Conservation (phyloP, 2,113 vertebrate genomes). For the Rostratula benghalensis region DNA sequence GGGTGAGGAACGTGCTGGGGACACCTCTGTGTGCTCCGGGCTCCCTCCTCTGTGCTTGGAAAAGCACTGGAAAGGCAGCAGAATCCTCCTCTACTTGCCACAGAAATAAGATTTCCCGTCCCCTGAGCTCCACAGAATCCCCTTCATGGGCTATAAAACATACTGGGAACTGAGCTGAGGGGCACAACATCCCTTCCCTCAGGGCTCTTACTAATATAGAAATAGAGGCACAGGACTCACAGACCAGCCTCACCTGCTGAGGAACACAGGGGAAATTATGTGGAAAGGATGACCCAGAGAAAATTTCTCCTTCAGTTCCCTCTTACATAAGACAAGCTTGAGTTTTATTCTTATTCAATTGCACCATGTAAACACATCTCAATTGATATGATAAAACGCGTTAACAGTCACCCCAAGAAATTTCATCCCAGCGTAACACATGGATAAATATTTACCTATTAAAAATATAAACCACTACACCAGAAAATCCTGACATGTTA, state of each 20-base stretch:
- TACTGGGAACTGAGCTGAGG: neutral
- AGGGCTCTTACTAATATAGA: neutral
- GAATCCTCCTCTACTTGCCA: neutral
- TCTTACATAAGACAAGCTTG: neutral
- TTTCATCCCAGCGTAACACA: neutral
- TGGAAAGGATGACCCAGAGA: neutral
- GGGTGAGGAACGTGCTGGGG: accelerated
- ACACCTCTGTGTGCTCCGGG: accelerated
- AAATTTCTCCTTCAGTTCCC: neutral
- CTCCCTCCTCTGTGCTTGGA: neutral
- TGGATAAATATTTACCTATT: slow-evolving; percentile 3
- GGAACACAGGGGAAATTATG: neutral
- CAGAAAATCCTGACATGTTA: neutral
- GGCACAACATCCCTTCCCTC: neutral
- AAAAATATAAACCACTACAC: neutral
- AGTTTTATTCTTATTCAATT: neutral
- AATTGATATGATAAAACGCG: neutral
- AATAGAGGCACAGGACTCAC: neutral
- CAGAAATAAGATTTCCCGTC: neutral
- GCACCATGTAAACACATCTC: neutral
- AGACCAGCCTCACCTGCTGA: neutral
- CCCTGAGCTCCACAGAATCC: neutral
- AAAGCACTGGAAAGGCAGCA: neutral
- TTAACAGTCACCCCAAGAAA: neutral
- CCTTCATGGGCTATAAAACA: neutral